phyloP scores from a whole-genome alignment of 2,888 invertebrate species.

The Schizotus pectinicornis region DNA sequence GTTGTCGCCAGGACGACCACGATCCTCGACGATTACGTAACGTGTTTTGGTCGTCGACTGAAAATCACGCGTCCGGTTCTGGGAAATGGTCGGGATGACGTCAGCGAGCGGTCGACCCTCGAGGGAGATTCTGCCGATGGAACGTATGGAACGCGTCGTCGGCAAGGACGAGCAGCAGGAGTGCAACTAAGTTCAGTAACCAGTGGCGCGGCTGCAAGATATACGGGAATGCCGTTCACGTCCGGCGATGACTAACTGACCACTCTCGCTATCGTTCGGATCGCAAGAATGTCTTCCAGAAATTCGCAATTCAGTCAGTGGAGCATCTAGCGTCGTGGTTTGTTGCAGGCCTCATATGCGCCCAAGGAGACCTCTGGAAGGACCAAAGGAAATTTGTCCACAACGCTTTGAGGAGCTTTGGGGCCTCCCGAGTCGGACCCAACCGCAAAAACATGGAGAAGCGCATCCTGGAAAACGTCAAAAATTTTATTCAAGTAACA shows the following conservation, averaged over 20 bases:
- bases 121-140: too few relatives aligned
- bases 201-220: constrained; percentile 1
- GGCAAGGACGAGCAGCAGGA: constrained; percentile 2
- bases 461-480: constrained; percentile 67
- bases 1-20: neutral
- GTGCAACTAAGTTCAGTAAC: constrained; percentile 20
- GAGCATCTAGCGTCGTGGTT: neutral
- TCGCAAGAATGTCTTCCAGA: constrained; percentile 22
- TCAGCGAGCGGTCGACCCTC: neutral
- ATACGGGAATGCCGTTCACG: constrained; percentile 38
- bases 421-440: constrained; percentile 70
- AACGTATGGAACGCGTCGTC: neutral
- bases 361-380: constrained; percentile 82
- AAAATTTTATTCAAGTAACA: constrained; percentile 67
- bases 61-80: too few relatives aligned
- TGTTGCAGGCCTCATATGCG: constrained; percentile 77
- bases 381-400: constrained; percentile 79
- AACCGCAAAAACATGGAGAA: constrained; percentile 69
- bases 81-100: too few relatives aligned
- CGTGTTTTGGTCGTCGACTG: neutral
- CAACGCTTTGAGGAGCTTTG: constrained; percentile 75
- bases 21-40: neutral
- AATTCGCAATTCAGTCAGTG: neutral
- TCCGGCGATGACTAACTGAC: constrained; percentile 40
- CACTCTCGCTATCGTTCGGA: constrained; percentile 33